A percentile compares a stretch with the other conserved stretches of the same genome.
phyloP scores from a whole-genome alignment of 2,888 invertebrate species.

The Gastracanthus pulcherrimus region DNA sequence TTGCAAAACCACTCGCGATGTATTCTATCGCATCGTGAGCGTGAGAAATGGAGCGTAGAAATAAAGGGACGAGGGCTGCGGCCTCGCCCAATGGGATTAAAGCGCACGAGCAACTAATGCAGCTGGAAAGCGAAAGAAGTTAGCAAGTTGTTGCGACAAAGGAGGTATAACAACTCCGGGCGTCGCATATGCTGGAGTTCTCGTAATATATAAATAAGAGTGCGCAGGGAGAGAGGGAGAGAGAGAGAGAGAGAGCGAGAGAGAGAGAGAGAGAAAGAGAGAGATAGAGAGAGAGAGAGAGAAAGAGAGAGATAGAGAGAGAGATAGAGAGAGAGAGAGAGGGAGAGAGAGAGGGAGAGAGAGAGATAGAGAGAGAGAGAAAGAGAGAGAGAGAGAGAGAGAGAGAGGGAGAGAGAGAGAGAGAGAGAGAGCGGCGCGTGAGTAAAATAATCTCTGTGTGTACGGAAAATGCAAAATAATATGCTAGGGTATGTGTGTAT shows the following conservation, averaged over 20 bases:
- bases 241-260: background rate
- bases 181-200: background rate
- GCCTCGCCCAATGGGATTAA: slow-evolving; percentile 21
- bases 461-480: slow-evolving; percentile 34
- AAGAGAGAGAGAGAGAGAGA: background rate
- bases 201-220: slow-evolving; percentile 23
- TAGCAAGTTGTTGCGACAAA: slow-evolving; percentile 16
- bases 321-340: background rate
- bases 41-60: background rate
- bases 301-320: background rate
- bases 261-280: background rate
- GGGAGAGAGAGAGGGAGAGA: background rate
- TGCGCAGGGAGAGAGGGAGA: too few species aligned
- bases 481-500: background rate
- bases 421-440: background rate
- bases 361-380: background rate
- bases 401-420: background rate
- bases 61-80: slow-evolving; percentile 4
- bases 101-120: slow-evolving; percentile 31
- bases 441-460: slow-evolving; percentile 35
- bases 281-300: background rate
- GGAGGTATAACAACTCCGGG: slow-evolving; percentile 1
- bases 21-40: too few species aligned
- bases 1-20: too few species aligned
- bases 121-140: slow-evolving; percentile 29